These are phyloP conservation scores for Cyanocitta stelleri DNA, from an alignment of 2,113 vertebrate genomes.

Conservation along the genomic window DNA sequence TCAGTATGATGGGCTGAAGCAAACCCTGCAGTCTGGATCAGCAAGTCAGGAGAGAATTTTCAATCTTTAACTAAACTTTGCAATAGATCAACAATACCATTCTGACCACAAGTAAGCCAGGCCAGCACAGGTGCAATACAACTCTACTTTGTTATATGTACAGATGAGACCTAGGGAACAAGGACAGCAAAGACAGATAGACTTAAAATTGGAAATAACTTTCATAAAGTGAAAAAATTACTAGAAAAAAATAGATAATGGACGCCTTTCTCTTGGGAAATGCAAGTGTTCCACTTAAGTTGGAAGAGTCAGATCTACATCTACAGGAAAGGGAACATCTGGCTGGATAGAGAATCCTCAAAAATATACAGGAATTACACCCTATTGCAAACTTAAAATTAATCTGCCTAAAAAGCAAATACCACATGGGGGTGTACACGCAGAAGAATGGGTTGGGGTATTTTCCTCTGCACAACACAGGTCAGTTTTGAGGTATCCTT, in stretches of 20 bases:
- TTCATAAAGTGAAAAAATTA: not conserved
- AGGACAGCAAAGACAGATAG: not conserved
- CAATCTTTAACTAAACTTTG: not conserved
- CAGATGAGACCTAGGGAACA: not conserved
- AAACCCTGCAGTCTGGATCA: not conserved
- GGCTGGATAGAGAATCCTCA: not conserved
- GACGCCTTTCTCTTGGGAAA: not conserved
- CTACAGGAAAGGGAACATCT: not conserved
- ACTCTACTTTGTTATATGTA: not conserved
- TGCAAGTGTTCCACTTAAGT: accelerated
- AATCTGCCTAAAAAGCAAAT: not conserved
- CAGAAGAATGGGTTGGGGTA: not conserved
- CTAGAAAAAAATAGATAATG: not conserved
- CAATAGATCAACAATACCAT: not conserved
- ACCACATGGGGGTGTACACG: not conserved
- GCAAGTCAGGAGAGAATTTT: not conserved
- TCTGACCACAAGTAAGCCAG: not conserved
- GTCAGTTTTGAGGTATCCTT: not conserved
- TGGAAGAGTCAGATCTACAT: not conserved
- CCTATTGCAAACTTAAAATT: not conserved
- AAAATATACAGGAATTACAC: not conserved
- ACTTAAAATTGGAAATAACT: not conserved
- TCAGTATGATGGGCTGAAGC: not conserved
- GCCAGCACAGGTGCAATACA: not conserved
- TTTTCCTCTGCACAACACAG: not conserved